These are phyloP conservation scores for Drosophila elegans DNA, from an alignment of 1,140 invertebrate species.

Conservation along the genomic window DNA sequence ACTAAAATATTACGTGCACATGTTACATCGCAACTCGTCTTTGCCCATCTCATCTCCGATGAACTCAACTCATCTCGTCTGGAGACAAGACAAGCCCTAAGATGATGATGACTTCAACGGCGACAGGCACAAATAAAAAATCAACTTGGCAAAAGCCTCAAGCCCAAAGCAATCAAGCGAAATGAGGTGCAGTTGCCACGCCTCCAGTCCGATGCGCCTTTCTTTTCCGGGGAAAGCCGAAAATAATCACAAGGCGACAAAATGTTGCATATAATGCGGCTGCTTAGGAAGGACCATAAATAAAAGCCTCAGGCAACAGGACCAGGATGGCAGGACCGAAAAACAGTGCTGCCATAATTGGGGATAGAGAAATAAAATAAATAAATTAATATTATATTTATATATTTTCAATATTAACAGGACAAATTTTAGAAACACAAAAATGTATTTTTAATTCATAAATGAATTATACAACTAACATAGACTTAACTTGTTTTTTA, in stretches of 20 bases:
- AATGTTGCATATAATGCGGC: conserved; percentile 79
- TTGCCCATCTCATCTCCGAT: neutral
- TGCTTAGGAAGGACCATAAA: conserved; percentile 49
- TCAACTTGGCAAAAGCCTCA: conserved; percentile 40
- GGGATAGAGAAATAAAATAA: neutral
- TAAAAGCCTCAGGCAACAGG: conserved; percentile 39
- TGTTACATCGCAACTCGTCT: conserved; percentile 24
- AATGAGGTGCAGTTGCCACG: conserved; percentile 71
- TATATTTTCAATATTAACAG: neutral
- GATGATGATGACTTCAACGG: conserved; percentile 36
- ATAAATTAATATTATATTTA: neutral
- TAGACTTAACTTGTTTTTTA: too few relatives aligned
- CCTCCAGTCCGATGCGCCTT: neutral
- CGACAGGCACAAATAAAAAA: conserved; percentile 37
- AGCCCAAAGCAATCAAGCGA: conserved; percentile 71
- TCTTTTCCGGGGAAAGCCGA: conserved; percentile 38
- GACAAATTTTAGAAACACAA: too few relatives aligned
- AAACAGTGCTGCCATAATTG: conserved; percentile 4
- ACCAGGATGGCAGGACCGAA: conserved; percentile 6
- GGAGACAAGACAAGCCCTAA: conserved; percentile 26
- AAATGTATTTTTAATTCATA: too few relatives aligned
- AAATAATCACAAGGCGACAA: conserved; percentile 80
- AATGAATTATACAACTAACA: too few relatives aligned
- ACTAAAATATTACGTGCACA: conserved; percentile 77
- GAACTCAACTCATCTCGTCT: neutral